Evolutionary conservation across 2,888 invertebrate species (phyloP), one percentile per base, ranked within the genome.

Genomic region (Hemaris fuciformis): DNA sequence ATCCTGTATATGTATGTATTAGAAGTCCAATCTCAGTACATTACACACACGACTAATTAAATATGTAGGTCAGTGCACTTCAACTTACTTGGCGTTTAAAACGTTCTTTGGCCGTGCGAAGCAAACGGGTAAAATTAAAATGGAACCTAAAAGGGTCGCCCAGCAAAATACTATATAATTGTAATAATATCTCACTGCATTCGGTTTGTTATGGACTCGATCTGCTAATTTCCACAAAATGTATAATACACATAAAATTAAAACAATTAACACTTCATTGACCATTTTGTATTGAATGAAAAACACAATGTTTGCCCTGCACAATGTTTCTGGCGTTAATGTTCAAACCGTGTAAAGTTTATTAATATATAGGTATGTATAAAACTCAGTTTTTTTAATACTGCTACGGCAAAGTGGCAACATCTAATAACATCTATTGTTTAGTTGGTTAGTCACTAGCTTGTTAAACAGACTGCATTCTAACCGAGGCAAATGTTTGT

Each of bases 121-220:
- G 2, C 27, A 15, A 27, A 53, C 3, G 27, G 48, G 27, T 8
- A 53, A 8, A 3, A 27, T 27, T 27, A 27, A 53, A 15, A 8
- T 27, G 18, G 18, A 0, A 27, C 3, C 15, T 27, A 53, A 8
- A 5, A n/a, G 6, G 2, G 27, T 25, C 7, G 27, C 18, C 15
- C 15, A 2, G n/a, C 25, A 27, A 25, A 53, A 53, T 15, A 8
- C 8, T 27, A 18, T 10, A 27, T 27, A 53, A 27, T 53, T 53
- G 3, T 15, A 27, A 8, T 27, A 53, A 53, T 53, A 53, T 53
- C 27, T 53, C 15, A 53, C 8, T 7, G 25, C 7, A 15, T 53
- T 53, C 3, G 27, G 48, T 57, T 57, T 64, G 31, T 64, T 62
- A 18, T 56, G 57, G 8, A 53, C 57, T 7, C 34, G 46, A 57